These are phyloP conservation scores for Bubo scandiacus DNA, from an alignment of 2,113 vertebrate genomes.

Conservation along the genomic window DNA sequence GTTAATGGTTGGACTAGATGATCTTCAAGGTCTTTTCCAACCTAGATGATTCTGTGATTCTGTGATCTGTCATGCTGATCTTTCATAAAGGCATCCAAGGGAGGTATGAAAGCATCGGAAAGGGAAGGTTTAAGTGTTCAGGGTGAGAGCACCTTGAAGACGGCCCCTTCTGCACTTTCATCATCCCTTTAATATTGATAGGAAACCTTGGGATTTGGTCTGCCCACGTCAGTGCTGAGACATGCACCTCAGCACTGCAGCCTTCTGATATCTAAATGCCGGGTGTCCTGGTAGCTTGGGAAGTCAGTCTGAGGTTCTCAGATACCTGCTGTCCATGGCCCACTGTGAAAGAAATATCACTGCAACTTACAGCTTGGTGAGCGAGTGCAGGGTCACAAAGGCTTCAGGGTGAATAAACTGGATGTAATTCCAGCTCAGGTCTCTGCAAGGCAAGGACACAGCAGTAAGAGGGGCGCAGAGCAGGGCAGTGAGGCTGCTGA, in stretches of 20 bases:
- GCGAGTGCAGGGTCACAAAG: slow-evolving; percentile 83
- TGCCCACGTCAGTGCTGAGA: background rate
- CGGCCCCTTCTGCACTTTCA: background rate
- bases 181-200: background rate
- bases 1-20: too few relatives aligned
- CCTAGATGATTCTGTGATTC: too few relatives aligned
- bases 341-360: background rate
- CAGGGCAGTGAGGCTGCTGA: background rate
- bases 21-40: too few relatives aligned
- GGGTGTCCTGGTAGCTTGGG: background rate
- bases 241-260: background rate
- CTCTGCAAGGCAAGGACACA: slow-evolving; percentile 73
- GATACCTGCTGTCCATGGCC: background rate
- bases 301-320: background rate
- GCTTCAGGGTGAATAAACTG: slow-evolving; percentile 88
- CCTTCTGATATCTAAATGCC: background rate
- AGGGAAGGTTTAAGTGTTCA: background rate
- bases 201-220: background rate
- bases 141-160: background rate
- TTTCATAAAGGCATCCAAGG: background rate
- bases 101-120: background rate
- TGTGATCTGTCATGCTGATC: background rate
- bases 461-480: background rate
- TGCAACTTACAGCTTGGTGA: slow-evolving; percentile 90
- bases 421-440: slow-evolving; percentile 91